phyloP scores from a whole-genome alignment of 2,888 invertebrate species.

The Myopa tessellatipennis region DNA sequence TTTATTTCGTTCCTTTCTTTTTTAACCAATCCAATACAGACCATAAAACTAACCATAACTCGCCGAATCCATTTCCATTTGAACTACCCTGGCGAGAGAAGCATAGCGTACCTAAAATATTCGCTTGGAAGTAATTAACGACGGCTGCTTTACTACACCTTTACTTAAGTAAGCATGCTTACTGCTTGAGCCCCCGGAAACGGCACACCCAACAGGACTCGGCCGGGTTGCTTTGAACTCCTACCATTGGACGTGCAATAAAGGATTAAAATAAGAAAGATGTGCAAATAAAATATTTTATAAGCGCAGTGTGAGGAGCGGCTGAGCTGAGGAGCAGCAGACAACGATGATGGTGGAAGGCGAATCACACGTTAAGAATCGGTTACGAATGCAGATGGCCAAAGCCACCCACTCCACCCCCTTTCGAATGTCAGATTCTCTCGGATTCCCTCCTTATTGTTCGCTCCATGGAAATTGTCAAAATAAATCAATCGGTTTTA shows the following conservation, averaged over 20 bases:
- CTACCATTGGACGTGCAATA: conserved; percentile 50
- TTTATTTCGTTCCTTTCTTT: not conserved
- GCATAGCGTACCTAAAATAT: conserved; percentile 39
- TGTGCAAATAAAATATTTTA: conserved; percentile 64
- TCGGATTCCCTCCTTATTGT: conserved; percentile 2
- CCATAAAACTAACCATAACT: conserved; percentile 8
- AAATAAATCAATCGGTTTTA: conserved; percentile 67
- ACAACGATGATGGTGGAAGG: conserved; percentile 18
- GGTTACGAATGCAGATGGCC: conserved; percentile 24
- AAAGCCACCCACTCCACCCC: not conserved
- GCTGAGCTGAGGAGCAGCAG: conserved; percentile 7
- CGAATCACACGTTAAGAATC: conserved; percentile 8
- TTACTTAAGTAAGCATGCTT: conserved; percentile 25
- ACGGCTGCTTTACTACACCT: conserved; percentile 59
- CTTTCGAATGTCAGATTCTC: not conserved
- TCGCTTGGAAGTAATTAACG: conserved; percentile 60
- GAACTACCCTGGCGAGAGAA: not conserved
- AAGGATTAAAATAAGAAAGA: conserved; percentile 67
- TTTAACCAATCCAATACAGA: not conserved
- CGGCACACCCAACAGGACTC: not conserved
- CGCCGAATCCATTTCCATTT: conserved; percentile 6
- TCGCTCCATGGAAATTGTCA: conserved; percentile 61
- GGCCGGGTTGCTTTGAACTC: conserved; percentile 19
- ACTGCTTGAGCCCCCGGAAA: no score
- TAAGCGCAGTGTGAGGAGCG: conserved; percentile 47